These are phyloP conservation scores for Andrena cerasifolii DNA, from an alignment of 1,140 invertebrate species.

Conservation along the genomic window DNA sequence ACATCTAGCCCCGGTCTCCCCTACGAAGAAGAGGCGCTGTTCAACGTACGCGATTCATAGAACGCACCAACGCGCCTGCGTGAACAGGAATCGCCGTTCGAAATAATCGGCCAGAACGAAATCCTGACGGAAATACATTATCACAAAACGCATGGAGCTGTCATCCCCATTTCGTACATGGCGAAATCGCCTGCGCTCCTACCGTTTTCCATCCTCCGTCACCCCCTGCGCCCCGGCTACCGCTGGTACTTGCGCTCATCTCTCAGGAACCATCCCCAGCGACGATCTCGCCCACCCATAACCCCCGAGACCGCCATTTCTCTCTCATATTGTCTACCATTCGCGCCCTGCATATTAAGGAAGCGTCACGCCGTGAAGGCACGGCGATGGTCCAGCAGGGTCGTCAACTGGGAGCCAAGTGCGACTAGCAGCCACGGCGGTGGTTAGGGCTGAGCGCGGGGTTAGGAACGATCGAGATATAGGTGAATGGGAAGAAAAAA, in stretches of 20 bases:
- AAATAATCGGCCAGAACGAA: slow-evolving; percentile 19
- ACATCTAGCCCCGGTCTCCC: too few relatives aligned
- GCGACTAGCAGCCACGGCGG: slow-evolving; percentile 1
- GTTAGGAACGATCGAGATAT: slow-evolving; percentile 44
- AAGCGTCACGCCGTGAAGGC: slow-evolving; percentile 25
- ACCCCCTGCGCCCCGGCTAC: slow-evolving; percentile 37
- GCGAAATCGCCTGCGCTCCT: slow-evolving; percentile 55
- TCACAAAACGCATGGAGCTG: slow-evolving; percentile 69
- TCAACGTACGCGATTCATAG: not conserved
- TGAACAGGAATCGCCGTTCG: not conserved
- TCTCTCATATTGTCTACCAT: slow-evolving; percentile 69
- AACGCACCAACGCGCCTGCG: not conserved
- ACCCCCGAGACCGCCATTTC: slow-evolving; percentile 54
- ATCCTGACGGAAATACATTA: slow-evolving; percentile 59
- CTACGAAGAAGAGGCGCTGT: too few relatives aligned
- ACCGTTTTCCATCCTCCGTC: slow-evolving; percentile 5
- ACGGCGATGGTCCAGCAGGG: not conserved
- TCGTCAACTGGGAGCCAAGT: not conserved
- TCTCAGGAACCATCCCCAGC: slow-evolving; percentile 49
- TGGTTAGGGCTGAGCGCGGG: slow-evolving; percentile 8
- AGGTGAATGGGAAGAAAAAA: slow-evolving; percentile 44
- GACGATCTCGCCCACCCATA: slow-evolving; percentile 16
- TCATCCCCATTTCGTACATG: slow-evolving; percentile 74
- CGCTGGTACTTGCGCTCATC: slow-evolving; percentile 44
- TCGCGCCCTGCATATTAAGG: slow-evolving; percentile 75